Base-by-base conservation (phyloP, 2,888 invertebrate species). In the Meloe dianella region DNA sequence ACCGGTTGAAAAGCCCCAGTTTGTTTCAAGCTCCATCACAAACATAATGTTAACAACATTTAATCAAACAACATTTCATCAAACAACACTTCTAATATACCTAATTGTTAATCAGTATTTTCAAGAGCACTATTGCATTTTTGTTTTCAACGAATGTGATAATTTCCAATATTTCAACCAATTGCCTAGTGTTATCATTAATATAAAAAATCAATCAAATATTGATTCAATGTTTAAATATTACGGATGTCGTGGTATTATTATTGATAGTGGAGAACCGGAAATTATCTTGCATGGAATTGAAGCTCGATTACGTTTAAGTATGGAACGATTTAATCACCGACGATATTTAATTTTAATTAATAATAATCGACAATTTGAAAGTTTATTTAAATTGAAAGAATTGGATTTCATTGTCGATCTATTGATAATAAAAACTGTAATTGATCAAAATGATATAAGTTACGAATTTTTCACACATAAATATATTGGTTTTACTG, bases 231-330 rank as follows among this genome's bases (percentile, higher is more conserved):
- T 66, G 60, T 68, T 68, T 32, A 41, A 63, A 29, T 54, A 63
- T 57, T 57, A 47, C 20, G 68, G 68, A 14, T 68, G 68, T 27
- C 68, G 63, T 32, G 57, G 65, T n/a, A 35, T 68, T n/a, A 22
- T 68, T 9, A 63, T 68, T 3, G 51, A 63, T 27, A 22, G 56
- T 9, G 14, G 38, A 14, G 29, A 66, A 10, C 51, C 66, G 1
- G 38, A 17, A 24, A n/a, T 10, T 8, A 14, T 66, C 1, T 57
- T 69, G 24, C 27, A 29, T 7, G 58, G 64, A 20, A 59, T 69
- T 54, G 69, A 69, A 17, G 35, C 9, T 2, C 30, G 51, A 41
- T 61, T 69, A 22, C 47, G 61, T 20, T 35, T 41, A 7, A 63
- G 47, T 17, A 22, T 59, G 47, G 66, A 69, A 30, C 29, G 64